Evolutionary conservation across 2,113 vertebrate genomes (phyloP), one percentile per base, ranked within the genome.

Genomic region (Aptenodytes patagonicus): DNA sequence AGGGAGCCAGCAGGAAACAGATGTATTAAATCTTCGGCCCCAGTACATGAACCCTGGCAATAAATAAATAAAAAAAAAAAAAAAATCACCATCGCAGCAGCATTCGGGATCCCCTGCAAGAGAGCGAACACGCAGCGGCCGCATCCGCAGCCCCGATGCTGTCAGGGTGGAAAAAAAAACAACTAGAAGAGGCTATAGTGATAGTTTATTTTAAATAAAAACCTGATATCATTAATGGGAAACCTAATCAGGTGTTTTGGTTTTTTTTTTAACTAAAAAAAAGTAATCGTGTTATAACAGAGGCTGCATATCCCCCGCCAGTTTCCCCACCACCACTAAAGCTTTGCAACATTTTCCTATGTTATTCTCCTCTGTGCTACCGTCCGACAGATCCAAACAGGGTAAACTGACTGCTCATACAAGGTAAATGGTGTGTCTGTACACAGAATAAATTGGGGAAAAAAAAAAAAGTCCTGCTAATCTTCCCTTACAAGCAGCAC

Each of bases 1-100:
- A 65, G 17, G 11, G 42, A 0, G 80, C 93, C 80, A 94, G 76
- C 51, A 95, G 97, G 97, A 96, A 98, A 96, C 96, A 96, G 95
- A 92, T 96, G 97, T 40, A 83, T 83, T 66, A 72, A 91, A 80
- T 49, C 93, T 72, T 80, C 40, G 16, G 68, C 40, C n/a, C 66
- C 20, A 12, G 51, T 51, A 47, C 2, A 1, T 51, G 66, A 96
- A 89, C 86, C 7, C 32, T 68, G 28, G 29, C 14, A 25, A 32
- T 36, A 65, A 32, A 60, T 20, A 26, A 46, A 28, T 22, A 51
- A 55, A 78, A 17, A 13, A 13, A 17, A 13, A 13, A 25, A 10
- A 42, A 15, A 44, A 34, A n/a, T 52, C 34, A 42, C 32, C 14
- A 61, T 52, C 4, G 1, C 58, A 69, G 58, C 42, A 57, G 47